A percentile compares a stretch with the other conserved stretches of the same genome.
phyloP scores from a whole-genome alignment of 1,140 invertebrate species.

The Brachionus koreanus region DNA sequence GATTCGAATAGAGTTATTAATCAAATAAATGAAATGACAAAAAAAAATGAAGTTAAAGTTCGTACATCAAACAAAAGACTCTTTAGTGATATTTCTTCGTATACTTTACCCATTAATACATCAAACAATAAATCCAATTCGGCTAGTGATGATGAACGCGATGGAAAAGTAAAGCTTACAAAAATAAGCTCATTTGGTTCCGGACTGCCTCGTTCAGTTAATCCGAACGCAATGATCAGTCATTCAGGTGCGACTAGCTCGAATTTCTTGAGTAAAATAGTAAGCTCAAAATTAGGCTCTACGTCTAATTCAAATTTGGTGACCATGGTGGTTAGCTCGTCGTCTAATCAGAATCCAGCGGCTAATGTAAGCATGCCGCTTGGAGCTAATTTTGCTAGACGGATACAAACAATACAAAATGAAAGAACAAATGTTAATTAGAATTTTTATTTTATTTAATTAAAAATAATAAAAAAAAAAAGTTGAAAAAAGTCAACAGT shows the following conservation, averaged over 20 bases:
- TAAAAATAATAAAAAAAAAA: neutral
- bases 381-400: neutral
- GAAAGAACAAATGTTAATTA: conserved; percentile 30
- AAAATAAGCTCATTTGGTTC: neutral
- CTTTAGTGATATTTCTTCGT: conserved; percentile 39
- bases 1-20: neutral
- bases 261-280: conserved; percentile 34
- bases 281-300: conserved; percentile 25
- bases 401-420: conserved; percentile 7
- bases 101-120: neutral
- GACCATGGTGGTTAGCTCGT: neutral
- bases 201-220: neutral
- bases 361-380: neutral
- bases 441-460: neutral
- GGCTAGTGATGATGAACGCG: neutral
- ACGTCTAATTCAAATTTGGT: conserved; percentile 35
- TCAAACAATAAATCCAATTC: neutral
- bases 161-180: neutral
- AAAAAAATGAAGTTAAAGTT: conserved; percentile 22
- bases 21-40: conserved; percentile 38
- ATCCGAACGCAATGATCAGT: neutral
- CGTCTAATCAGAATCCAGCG: neutral
- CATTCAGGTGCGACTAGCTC: neutral
- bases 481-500: neutral
- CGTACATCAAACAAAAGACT: conserved; percentile 27